A percentile compares a stretch with the other conserved stretches of the same genome.
Conservation (phyloP, 1,140 invertebrate species). For the Parasteatoda tepidariorum region DNA sequence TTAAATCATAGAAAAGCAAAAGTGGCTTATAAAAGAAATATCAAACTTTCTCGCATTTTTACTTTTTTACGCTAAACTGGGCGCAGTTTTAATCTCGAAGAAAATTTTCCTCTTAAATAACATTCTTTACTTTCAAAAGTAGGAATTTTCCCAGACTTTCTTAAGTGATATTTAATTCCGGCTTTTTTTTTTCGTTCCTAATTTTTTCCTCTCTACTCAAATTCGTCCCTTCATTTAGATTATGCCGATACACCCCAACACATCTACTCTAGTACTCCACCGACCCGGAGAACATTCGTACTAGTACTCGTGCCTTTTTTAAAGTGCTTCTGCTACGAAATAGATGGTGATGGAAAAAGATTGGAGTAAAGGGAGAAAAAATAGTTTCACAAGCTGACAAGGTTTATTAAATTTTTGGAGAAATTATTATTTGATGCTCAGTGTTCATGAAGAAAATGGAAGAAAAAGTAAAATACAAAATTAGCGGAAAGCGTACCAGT, state of each 20-base stretch:
- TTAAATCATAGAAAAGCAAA: not conserved
- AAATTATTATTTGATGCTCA: conserved; percentile 47
- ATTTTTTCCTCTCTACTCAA: conserved; percentile 1
- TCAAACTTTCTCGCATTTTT: conserved; percentile 26
- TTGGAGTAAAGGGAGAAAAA: not conserved
- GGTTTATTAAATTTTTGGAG: conserved; percentile 57
- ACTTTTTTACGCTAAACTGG: not conserved
- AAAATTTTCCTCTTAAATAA: conserved; percentile 6
- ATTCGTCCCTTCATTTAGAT: conserved; percentile 42
- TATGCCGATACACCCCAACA: not conserved
- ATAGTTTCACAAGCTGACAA: conserved; percentile 32
- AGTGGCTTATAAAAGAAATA: conserved; percentile 23
- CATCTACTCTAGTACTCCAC: not conserved
- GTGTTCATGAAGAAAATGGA: not conserved
- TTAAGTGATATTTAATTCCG: conserved; percentile 53
- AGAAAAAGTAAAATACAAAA: not conserved
- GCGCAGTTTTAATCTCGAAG: conserved; percentile 19
- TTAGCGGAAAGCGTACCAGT: not conserved
- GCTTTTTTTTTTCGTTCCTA: not conserved
- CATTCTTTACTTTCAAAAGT: not conserved
- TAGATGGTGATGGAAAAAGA: not conserved
- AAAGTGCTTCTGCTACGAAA: not conserved
- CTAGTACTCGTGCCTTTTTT: not conserved
- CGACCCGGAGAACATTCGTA: conserved; percentile 3
- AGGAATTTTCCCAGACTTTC: conserved; percentile 28